phyloP scores from a whole-genome alignment of 2,888 invertebrate species.

The Scrobipalpa atriplicella region DNA sequence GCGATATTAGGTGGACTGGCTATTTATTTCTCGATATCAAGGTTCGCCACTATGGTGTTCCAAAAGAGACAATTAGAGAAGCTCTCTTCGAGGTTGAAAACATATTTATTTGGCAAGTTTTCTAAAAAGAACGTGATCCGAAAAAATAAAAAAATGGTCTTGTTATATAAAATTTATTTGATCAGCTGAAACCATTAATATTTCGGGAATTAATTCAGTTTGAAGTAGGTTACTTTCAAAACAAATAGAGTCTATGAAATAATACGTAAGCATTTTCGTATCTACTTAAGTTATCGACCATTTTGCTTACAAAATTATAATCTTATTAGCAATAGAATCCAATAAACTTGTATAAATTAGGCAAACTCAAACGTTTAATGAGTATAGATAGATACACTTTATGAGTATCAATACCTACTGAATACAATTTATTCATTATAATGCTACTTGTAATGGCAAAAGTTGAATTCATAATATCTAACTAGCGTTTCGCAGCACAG shows the following conservation, averaged over 20 bases:
- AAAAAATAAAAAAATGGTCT: too few relatives aligned
- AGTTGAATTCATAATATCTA: not conserved
- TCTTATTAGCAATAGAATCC: not conserved
- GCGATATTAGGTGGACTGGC: constrained; percentile 43
- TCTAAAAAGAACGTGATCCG: too few relatives aligned
- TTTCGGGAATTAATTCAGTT: too few relatives aligned
- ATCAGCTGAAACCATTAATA: too few relatives aligned
- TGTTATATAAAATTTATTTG: too few relatives aligned
- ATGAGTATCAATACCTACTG: not conserved
- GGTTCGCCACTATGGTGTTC: constrained; percentile 32
- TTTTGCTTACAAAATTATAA: not conserved
- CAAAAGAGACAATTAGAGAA: not conserved
- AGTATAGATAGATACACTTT: not conserved
- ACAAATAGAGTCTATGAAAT: not conserved
- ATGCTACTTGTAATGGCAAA: constrained; percentile 11
- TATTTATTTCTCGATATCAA: constrained; percentile 41
- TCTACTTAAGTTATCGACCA: not conserved
- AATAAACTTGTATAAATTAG: constrained; percentile 6
- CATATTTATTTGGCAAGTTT: too few relatives aligned
- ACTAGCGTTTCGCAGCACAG: too few relatives aligned
- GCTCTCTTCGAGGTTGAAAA: not conserved
- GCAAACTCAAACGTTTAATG: constrained; percentile 1
- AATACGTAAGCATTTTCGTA: not conserved
- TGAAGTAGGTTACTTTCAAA: too few relatives aligned
- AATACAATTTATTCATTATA: constrained; percentile 8